Evolutionary conservation across 2,888 invertebrate species (phyloP).

Genomic region (Nemoura dubitans): DNA sequence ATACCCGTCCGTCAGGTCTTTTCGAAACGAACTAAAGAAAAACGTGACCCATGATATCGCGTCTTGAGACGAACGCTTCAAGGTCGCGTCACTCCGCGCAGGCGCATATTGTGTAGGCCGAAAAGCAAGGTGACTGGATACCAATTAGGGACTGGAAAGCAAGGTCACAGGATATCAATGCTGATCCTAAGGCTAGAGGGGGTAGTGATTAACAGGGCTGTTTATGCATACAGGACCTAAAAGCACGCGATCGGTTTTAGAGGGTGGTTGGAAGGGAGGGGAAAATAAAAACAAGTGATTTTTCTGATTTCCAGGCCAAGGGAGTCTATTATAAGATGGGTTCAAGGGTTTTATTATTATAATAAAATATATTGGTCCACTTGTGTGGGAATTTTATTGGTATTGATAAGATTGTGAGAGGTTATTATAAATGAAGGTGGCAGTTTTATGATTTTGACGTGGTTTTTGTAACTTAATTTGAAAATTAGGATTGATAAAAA

Average conservation of each 20-base stretch:
- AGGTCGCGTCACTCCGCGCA: neutral
- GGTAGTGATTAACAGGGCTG: neutral
- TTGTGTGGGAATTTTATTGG: neutral
- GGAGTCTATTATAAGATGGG: neutral
- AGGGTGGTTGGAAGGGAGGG: neutral
- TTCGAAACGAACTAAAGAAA: neutral
- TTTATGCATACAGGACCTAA: too few relatives aligned
- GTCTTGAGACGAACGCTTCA: neutral
- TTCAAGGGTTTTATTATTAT: neutral
- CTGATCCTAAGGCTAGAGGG: neutral
- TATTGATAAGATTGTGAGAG: neutral
- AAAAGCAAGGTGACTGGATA: conserved; percentile 12
- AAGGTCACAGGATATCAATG: neutral
- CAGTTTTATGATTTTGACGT: neutral
- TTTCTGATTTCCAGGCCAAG: conserved; percentile 7
- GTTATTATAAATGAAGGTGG: neutral
- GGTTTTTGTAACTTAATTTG: neutral
- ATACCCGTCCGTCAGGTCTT: neutral
- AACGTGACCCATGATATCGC: neutral
- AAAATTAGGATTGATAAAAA: too few relatives aligned
- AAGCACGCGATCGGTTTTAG: neutral
- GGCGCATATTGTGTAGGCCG: neutral
- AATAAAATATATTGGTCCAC: neutral
- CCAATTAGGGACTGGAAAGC: neutral
- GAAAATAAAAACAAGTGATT: conserved; percentile 12